These are phyloP conservation scores for Heterodera carotae DNA, from an alignment of 1,140 invertebrate genomes.

Conservation along the genomic window DNA sequence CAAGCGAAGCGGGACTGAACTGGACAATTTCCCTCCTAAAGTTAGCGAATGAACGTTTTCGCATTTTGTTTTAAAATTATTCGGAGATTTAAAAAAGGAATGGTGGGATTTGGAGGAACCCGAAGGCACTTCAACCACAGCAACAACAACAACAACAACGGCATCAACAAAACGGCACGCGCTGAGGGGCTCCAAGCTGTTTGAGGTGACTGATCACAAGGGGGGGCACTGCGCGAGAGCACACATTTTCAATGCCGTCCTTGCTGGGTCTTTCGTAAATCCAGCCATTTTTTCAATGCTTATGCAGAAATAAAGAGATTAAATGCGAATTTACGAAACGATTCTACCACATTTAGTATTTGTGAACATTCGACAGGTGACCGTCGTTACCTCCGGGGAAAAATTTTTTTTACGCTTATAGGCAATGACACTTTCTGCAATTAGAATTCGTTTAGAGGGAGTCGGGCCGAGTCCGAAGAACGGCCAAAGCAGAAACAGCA, in stretches of 20 bases:
- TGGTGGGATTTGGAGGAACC: slow-evolving; percentile 21
- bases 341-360: too few relatives aligned
- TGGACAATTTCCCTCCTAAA: slow-evolving; percentile 18
- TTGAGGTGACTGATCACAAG: not conserved
- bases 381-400: too few relatives aligned
- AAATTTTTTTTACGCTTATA: too few relatives aligned
- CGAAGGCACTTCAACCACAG: not conserved
- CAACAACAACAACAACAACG: not conserved
- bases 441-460: slow-evolving; percentile 7
- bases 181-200: not conserved
- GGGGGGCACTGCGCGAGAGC: not conserved
- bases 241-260: too few relatives aligned
- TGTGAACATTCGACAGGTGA: not conserved
- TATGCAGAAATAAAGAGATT: too few relatives aligned
- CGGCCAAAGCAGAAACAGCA: not conserved
- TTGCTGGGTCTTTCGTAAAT: too few relatives aligned
- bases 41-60: too few relatives aligned
- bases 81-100: too few relatives aligned
- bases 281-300: too few relatives aligned
- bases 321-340: too few relatives aligned
- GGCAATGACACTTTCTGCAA: too few relatives aligned
- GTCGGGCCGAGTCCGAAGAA: slow-evolving; percentile 7
- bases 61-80: too few relatives aligned
- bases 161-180: not conserved
- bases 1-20: not conserved